These are phyloP conservation scores for Menura novaehollandiae DNA, from an alignment of 2,113 vertebrate species.

Conservation along the genomic window DNA sequence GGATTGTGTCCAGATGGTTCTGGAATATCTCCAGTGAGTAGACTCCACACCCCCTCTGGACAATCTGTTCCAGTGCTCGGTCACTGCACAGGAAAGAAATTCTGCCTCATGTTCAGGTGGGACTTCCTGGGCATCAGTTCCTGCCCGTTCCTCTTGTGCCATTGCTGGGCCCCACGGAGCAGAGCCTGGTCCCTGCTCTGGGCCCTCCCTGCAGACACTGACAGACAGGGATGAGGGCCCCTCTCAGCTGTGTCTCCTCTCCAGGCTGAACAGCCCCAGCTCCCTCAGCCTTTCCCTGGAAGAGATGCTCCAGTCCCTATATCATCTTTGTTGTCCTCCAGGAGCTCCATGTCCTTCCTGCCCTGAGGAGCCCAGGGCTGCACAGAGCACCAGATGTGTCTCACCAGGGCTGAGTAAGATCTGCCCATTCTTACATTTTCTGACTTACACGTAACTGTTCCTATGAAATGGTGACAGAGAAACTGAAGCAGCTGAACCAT, in stretches of 20 bases:
- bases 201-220: no score
- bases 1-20: not conserved
- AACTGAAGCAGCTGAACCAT: not conserved
- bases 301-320: not conserved
- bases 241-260: not conserved
- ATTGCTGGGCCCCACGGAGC: no score
- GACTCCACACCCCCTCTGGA: not conserved
- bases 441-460: constrained; percentile 13
- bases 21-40: not conserved
- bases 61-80: rapidly evolving
- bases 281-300: not conserved
- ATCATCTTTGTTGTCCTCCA: not conserved
- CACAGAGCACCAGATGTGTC: not conserved
- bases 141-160: no score
- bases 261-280: not conserved
- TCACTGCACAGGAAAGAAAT: not conserved
- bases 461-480: not conserved
- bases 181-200: no score
- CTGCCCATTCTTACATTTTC: constrained; percentile 19
- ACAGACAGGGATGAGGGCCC: no score
- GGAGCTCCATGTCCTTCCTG: not conserved
- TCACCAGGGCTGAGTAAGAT: not conserved
- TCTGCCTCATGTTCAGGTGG: not conserved
- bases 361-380: not conserved
- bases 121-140: not conserved